Evolutionary conservation across 2,888 invertebrate genomes (phyloP).

Genomic region (Rhagophthalmus giganteus): DNA sequence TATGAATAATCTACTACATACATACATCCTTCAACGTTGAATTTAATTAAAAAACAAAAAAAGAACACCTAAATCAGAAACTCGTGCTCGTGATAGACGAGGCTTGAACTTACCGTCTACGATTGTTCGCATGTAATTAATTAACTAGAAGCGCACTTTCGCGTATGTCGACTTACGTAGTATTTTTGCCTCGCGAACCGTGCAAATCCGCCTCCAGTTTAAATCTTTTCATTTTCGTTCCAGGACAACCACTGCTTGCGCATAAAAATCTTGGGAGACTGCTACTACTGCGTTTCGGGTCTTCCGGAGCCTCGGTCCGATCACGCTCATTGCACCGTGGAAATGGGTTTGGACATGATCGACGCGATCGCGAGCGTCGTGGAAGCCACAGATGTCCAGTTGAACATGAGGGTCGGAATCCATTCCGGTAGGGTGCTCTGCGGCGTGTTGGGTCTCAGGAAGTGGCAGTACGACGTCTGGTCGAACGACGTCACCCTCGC

Average conservation of each 20-base stretch:
- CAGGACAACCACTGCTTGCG: slow-evolving; percentile 82
- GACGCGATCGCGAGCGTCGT: slow-evolving; percentile 86
- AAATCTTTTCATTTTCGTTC: slow-evolving; percentile 25
- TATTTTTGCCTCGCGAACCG: no score
- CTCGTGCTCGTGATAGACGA: no score
- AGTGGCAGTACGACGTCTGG: slow-evolving; percentile 96
- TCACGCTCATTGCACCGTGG: slow-evolving; percentile 89
- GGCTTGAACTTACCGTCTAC: no score
- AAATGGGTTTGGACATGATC: slow-evolving; percentile 86
- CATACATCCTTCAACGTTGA: no score
- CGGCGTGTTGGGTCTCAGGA: slow-evolving; percentile 84
- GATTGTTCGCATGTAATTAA: no score
- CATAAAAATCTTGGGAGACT: slow-evolving; percentile 86
- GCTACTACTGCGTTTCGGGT: slow-evolving; percentile 92
- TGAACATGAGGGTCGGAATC: slow-evolving; percentile 92
- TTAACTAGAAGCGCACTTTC: no score
- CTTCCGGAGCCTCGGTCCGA: slow-evolving; percentile 88
- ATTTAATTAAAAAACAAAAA: no score
- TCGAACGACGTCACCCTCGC: slow-evolving; percentile 90
- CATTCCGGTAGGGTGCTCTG: slow-evolving; percentile 89
- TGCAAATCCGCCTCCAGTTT: no score
- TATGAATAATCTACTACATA: no score
- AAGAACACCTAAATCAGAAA: no score
- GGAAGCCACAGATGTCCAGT: slow-evolving; percentile 88
- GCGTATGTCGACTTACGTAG: no score